A percentile compares a stretch with the other conserved stretches of the same genome.
phyloP scores from a whole-genome alignment of 2,797 vertebrate genomes.

The Neosalanx taihuensis region DNA sequence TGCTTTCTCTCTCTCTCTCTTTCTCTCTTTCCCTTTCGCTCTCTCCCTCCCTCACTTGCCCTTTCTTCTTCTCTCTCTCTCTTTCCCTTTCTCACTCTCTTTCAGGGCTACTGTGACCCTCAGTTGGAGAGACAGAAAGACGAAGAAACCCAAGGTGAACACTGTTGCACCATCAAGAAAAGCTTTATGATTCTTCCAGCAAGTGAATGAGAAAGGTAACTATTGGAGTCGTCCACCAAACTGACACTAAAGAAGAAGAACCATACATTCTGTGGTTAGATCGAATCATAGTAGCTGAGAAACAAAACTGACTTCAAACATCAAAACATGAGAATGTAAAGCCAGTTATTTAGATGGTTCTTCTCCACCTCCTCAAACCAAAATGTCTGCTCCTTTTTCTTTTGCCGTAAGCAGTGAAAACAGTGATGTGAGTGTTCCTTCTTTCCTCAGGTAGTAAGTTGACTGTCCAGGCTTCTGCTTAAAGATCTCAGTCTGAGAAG shows the following conservation, averaged over 20 bases:
- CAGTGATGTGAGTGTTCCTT: slow-evolving; percentile 25
- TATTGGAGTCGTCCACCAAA: not conserved
- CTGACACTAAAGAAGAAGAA: too few species aligned
- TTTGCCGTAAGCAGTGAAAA: not conserved
- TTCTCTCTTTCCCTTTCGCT: not conserved
- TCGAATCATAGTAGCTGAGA: too few species aligned
- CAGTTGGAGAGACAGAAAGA: slow-evolving; percentile 36
- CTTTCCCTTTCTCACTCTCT: slow-evolving; percentile 19
- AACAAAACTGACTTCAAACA: too few species aligned
- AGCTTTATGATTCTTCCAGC: slow-evolving; percentile 43
- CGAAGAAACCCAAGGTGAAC: slow-evolving; percentile 40
- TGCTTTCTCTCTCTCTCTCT: not conserved
- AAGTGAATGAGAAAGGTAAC: slow-evolving; percentile 53
- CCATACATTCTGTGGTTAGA: too few species aligned
- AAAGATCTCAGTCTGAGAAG: slow-evolving; percentile 57
- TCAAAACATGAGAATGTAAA: not conserved
- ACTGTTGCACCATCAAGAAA: slow-evolving; percentile 29
- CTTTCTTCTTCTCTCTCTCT: slow-evolving; percentile 2
- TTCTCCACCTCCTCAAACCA: not conserved
- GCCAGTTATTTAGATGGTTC: too few species aligned
- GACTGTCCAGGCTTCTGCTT: slow-evolving; percentile 47
- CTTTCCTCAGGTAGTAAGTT: slow-evolving; percentile 60
- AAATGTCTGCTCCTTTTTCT: not conserved
- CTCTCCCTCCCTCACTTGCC: not conserved
- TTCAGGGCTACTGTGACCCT: slow-evolving; percentile 18